Base-by-base conservation (phyloP, 2,888 invertebrate genomes). In the Disparrhopalites patrizii region DNA sequence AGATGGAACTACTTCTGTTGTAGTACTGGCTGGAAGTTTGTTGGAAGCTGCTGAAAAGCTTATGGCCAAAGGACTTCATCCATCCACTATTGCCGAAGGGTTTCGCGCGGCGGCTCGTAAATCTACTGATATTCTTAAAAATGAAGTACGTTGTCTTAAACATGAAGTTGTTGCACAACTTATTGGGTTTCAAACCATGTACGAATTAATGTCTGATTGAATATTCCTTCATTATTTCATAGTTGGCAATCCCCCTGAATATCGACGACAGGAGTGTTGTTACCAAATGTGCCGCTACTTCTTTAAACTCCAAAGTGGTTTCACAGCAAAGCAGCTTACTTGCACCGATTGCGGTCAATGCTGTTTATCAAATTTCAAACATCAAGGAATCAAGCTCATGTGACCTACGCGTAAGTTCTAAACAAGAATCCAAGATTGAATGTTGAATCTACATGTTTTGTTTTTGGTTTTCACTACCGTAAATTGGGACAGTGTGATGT, bases 1-100 rank as follows among this genome's bases (percentile, higher is more conserved):
- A 54, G 99, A 99, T 83, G 99, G 99, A 66, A 99, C 99, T 25
- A 99, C 99, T 10, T 93, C 96, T 25, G 99, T 99, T 62, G 98
- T 98, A 10, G 92, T 99, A 5, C 87, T 99, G 77, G 98, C 97
- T 74, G 99, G 99, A 57, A 93, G 96, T 71, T 81, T 99, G 57
- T 82, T 99, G 62, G 96, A 98, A 81, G 93, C 96, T 58, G 90
- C 94, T 58, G 91, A 95, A 78, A 93, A 93, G 77, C 83, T 99
- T 15, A 81, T 99, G 30, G 85, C 87, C 66, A 93, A 93, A 80
- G 97, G 98, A 55, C 92, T 99, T 77, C 99, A 99, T 79, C 99
- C 99, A 1, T 96, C 97, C 5, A 88, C 90, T 0, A 98, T 99
- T 76, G 97, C 97, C 3, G 98, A 99, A 79, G 88, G 96, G 18